Base-by-base conservation (phyloP, 2,797 vertebrate species). In the Glyptemys insculpta region DNA sequence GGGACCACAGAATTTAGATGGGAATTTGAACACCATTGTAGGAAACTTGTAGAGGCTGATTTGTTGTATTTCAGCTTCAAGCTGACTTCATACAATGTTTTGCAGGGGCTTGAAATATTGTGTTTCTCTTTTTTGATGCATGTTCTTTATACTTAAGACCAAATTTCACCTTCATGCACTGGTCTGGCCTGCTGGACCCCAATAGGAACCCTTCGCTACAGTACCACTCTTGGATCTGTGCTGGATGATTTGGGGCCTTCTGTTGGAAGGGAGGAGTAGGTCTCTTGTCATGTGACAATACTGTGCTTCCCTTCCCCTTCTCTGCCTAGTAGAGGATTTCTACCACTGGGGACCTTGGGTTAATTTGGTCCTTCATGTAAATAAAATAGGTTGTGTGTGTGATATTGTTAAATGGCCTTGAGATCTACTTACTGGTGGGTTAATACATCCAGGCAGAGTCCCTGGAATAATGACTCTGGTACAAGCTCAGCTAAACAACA, bases 1-100 rank as follows among this genome's bases (percentile, higher is more conserved):
- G 95, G 81, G 96, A 78, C 91, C 92, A 44, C 81, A 95, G 93
- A 97, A 95, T 76, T 94, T 95, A 97, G 90, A 91, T 91, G 80
- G 54, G 89, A 97, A 96, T 96, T 88, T 95, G 97, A 97, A 93
- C 83, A 90, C 52, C 91, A 92, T 91, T 97, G 96, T 96, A 97
- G 90, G 92, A 95, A 96, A 83, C 59, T 83, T 86, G 14, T 88
- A 94, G 3, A 92, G 83, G 94, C 96, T 95, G 74, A 93, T 96
- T 97, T 95, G 68, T 89, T 94, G 93, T 4, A 14, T 95, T 96
- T 95, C 49, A 86, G 85, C 86, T 83, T 82, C 81, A 95, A 95
- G 93, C 85, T 79, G 89, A 91, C 52, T 86, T 91, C 15, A 83
- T 56, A 85, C 85, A 85, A 76, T 89, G 59, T 85, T 79, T 86